These are phyloP conservation scores for Dexiosoma caninum DNA, from an alignment of 2,888 invertebrate species.

Conservation along the genomic window DNA sequence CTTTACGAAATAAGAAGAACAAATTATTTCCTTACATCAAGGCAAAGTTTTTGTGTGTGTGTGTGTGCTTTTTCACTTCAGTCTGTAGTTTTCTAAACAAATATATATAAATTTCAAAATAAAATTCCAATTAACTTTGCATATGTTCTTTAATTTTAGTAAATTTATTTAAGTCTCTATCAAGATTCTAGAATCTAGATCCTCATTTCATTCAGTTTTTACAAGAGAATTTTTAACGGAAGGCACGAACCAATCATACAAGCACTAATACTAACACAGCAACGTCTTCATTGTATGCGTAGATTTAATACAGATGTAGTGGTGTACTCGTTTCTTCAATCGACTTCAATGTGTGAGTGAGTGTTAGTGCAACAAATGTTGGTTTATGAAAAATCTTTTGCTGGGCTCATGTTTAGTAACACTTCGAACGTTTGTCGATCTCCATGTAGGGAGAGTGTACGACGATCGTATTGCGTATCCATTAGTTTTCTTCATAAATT, in stretches of 20 bases:
- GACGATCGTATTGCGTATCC: constrained; percentile 70
- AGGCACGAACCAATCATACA: constrained; percentile 18
- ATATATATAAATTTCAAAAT: too few relatives aligned
- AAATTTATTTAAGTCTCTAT: neutral
- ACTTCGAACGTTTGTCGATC: constrained; percentile 78
- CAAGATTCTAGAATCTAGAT: constrained; percentile 46
- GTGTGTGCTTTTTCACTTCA: neutral
- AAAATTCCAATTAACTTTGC: neutral
- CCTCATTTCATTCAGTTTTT: constrained; percentile 53
- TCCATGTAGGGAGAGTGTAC: constrained; percentile 77
- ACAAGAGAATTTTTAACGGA: constrained; percentile 40
- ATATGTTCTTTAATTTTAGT: constrained; percentile 24
- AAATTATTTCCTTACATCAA: constrained; percentile 72
- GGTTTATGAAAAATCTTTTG: constrained; percentile 73
- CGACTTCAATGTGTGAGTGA: constrained; percentile 1
- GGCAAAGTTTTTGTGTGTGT: constrained; percentile 69
- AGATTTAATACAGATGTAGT: constrained; percentile 16
- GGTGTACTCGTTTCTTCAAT: constrained; percentile 48
- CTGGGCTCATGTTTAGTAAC: constrained; percentile 77
- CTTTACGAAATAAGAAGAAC: constrained; percentile 24
- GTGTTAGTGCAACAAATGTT: constrained; percentile 57
- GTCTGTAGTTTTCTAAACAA: neutral
- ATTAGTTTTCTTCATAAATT: constrained; percentile 49
- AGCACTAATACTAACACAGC: neutral
- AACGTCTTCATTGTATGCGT: constrained; percentile 25